These are phyloP conservation scores for Trogon surrucura DNA, from an alignment of 2,113 vertebrate species.

Conservation along the genomic window DNA sequence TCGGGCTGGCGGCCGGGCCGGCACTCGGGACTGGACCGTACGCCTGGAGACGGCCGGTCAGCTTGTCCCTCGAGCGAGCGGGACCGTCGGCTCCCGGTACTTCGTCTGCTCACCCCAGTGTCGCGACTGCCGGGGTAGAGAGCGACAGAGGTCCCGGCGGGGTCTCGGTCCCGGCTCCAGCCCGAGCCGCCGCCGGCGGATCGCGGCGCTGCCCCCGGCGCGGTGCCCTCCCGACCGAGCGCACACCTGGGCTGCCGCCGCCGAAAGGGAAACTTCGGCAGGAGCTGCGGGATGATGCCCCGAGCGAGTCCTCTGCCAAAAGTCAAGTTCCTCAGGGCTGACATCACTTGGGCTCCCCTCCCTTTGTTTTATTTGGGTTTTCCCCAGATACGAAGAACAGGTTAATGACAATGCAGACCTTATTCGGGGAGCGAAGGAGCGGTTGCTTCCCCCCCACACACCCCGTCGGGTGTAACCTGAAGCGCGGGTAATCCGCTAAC, in stretches of 20 bases:
- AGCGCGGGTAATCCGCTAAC: conserved; percentile 4
- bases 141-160: not conserved
- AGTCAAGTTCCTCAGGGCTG: not conserved
- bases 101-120: not conserved
- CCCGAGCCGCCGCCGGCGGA: not conserved
- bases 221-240: not conserved
- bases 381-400: not conserved
- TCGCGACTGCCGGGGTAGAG: not conserved
- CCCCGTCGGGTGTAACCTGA: conserved; percentile 3
- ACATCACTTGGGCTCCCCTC: not conserved
- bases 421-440: not conserved
- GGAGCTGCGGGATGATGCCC: not conserved
- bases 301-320: not conserved
- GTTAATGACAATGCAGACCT: not conserved
- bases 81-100: rapidly evolving
- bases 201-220: not conserved
- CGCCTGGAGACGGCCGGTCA: rapidly evolving
- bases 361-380: not conserved
- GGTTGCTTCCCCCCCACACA: not conserved
- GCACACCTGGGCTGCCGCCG: not conserved
- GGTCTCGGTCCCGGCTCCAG: not conserved
- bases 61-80: rapidly evolving
- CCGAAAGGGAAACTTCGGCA: not conserved
- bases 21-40: too few species aligned
- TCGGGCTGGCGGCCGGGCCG: rapidly evolving